Conservation (phyloP, 2,888 invertebrate species). For the Endotricha flammealis region DNA sequence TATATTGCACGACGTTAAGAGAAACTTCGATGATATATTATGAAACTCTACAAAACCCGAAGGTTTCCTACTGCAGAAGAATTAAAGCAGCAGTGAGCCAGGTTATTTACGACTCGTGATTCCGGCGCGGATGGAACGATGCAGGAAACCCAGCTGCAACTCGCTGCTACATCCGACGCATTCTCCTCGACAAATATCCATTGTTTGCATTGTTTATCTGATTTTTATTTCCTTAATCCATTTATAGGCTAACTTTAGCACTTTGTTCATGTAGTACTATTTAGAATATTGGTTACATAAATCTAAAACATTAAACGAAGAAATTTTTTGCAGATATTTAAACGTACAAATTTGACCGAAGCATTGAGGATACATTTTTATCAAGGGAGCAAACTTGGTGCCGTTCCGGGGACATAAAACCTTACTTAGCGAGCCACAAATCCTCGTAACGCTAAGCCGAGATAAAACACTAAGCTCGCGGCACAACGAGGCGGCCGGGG, state of each 20-base stretch:
- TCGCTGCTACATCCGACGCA: constrained; percentile 34
- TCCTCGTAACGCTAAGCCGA: constrained; percentile 76
- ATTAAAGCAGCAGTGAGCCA: constrained; percentile 59
- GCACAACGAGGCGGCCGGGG: constrained; percentile 51
- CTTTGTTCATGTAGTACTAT: too few species aligned
- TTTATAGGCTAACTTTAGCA: background rate
- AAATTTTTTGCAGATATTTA: too few species aligned
- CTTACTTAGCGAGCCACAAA: constrained; percentile 76
- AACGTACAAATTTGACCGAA: constrained; percentile 28
- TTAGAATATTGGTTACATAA: too few species aligned
- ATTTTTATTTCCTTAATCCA: background rate
- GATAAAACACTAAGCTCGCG: constrained; percentile 75
- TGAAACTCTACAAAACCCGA: constrained; percentile 38
- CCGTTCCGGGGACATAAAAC: constrained; percentile 71
- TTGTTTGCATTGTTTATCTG: constrained; percentile 20
- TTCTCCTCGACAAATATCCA: constrained; percentile 26
- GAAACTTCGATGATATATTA: constrained; percentile 37
- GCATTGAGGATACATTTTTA: constrained; percentile 56
- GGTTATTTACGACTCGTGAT: constrained; percentile 68
- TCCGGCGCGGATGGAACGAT: constrained; percentile 53
- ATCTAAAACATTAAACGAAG: too few species aligned
- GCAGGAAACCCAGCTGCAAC: constrained; percentile 54
- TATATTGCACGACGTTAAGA: too few species aligned
- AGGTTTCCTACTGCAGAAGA: constrained; percentile 48
- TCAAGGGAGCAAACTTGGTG: constrained; percentile 64